Conservation (phyloP, 2,113 vertebrate genomes). For the Callipepla squamata region DNA sequence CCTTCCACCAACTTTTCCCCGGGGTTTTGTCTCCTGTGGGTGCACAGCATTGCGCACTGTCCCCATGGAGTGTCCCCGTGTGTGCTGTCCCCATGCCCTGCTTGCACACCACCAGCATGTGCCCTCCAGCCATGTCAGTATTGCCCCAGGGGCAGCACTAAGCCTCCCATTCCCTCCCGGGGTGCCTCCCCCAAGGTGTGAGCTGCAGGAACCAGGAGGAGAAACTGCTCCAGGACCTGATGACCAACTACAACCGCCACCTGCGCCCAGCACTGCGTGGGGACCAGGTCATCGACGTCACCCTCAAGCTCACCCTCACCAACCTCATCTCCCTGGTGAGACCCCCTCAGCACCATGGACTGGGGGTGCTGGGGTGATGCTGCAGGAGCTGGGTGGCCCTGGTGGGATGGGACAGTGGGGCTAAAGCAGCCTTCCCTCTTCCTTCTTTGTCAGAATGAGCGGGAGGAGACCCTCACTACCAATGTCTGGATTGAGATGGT, state of each 20-base stretch:
- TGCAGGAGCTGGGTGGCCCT: neutral
- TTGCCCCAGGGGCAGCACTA: fast-evolving
- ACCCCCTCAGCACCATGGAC: neutral
- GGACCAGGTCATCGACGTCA: slow-evolving; percentile 84
- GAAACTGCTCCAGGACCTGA: slow-evolving; percentile 86
- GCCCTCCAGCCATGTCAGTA: fast-evolving
- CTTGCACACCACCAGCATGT: no score
- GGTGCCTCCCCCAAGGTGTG: slow-evolving; percentile 32
- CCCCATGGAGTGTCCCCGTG: neutral
- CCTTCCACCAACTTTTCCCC: neutral
- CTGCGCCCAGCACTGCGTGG: slow-evolving; percentile 79
- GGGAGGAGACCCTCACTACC: slow-evolving; percentile 92
- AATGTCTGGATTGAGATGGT: slow-evolving; percentile 98
- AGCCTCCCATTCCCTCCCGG: fast-evolving
- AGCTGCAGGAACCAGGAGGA: slow-evolving; percentile 86
- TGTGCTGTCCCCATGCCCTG: fast-evolving
- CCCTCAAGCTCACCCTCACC: slow-evolving; percentile 94
- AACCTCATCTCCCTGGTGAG: slow-evolving; percentile 96
- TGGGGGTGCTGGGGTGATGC: neutral
- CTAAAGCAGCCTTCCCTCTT: neutral
- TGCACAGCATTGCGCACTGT: fast-evolving
- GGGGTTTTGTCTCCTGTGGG: neutral
- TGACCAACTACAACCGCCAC: slow-evolving; percentile 87
- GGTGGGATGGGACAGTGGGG: fast-evolving
- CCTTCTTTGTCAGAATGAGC: slow-evolving; percentile 83